phyloP scores from a whole-genome alignment of 2,888 invertebrate genomes.

The Platerodrilus igneus region DNA sequence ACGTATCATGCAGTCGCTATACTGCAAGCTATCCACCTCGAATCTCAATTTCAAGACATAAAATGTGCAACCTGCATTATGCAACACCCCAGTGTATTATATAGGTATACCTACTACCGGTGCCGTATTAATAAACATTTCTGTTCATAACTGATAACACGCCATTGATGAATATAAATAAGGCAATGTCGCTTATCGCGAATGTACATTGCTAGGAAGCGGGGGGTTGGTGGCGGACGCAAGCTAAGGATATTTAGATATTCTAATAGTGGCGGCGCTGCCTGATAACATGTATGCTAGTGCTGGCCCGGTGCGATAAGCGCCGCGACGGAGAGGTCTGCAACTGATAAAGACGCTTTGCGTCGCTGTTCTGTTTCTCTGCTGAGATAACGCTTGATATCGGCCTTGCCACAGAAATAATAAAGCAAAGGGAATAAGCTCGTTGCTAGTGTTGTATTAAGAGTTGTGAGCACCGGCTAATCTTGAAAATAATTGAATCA shows the following conservation, averaged over 20 bases:
- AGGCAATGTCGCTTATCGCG: constrained; percentile 45
- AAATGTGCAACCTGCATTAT: constrained; percentile 20
- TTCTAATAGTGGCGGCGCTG: constrained; percentile 49
- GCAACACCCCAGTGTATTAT: constrained; percentile 22
- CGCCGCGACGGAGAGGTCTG: constrained; percentile 44
- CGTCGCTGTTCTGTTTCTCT: constrained; percentile 45
- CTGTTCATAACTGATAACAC: constrained; percentile 48
- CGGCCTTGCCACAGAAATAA: constrained; percentile 43
- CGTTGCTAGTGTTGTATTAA: constrained; percentile 25
- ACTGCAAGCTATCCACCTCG: constrained; percentile 13
- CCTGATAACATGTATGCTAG: constrained; percentile 47
- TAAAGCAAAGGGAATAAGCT: constrained; percentile 38
- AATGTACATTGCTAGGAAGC: constrained; percentile 39
- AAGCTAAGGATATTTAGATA: constrained; percentile 49
- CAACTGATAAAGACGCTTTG: constrained; percentile 47
- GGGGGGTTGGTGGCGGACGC: constrained; percentile 33
- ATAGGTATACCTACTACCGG: constrained; percentile 21
- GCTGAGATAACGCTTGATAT: constrained; percentile 38
- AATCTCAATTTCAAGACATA: constrained; percentile 18
- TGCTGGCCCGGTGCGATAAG: constrained; percentile 47
- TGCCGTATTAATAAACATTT: constrained; percentile 43
- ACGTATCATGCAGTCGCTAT: too few relatives aligned
- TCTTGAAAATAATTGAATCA: constrained; percentile 31
- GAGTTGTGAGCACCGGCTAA: constrained; percentile 26
- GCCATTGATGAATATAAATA: constrained; percentile 50